phyloP scores from a whole-genome alignment of 2,888 invertebrate genomes.

The Caenorhabditis sp. region DNA sequence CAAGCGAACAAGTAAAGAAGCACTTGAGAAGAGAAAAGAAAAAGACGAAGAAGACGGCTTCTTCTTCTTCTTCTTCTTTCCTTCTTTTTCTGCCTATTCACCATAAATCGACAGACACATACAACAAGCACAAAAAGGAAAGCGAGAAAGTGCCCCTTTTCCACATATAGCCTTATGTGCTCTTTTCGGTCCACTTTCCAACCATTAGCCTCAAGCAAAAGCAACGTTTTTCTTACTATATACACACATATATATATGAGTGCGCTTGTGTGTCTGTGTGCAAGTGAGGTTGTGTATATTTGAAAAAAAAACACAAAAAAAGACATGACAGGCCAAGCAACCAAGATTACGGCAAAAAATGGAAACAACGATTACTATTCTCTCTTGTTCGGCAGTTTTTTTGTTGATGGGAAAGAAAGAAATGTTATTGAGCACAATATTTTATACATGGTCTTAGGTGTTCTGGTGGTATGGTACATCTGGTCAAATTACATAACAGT shows the following conservation, averaged over 20 bases:
- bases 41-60: neutral
- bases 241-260: neutral
- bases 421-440: neutral
- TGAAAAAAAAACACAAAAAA: neutral
- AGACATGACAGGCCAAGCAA: neutral
- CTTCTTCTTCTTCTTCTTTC: neutral
- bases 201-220: neutral
- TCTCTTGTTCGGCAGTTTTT: neutral
- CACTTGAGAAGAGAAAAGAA: neutral
- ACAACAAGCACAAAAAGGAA: neutral
- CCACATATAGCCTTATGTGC: neutral
- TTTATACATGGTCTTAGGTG: too few species aligned
- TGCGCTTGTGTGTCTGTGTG: neutral
- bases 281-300: neutral
- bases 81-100: neutral
- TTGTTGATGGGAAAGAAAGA: neutral
- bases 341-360: neutral
- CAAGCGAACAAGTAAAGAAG: neutral
- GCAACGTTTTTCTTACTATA: constrained; percentile 1
- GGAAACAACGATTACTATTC: neutral
- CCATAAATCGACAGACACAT: constrained; percentile 1
- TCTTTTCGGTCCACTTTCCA: constrained; percentile 1
- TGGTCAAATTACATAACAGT: too few species aligned
- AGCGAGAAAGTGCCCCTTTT: neutral
- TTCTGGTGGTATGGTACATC: too few species aligned